These are phyloP conservation scores for Philopotamus ludificatus DNA, from an alignment of 1,140 invertebrate genomes.

Conservation along the genomic window DNA sequence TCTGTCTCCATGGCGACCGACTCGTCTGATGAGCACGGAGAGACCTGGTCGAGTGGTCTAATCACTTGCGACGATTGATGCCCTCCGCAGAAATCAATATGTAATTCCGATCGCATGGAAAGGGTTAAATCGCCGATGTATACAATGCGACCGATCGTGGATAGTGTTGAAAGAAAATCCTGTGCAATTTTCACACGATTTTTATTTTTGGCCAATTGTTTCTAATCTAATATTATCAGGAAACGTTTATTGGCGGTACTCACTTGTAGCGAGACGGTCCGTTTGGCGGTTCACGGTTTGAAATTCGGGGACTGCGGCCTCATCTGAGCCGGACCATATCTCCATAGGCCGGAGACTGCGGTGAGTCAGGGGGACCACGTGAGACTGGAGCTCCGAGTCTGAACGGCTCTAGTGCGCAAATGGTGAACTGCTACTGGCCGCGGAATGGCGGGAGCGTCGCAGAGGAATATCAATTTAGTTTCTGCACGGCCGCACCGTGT, in stretches of 20 bases:
- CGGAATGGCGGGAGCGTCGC: not conserved
- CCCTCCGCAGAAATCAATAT: not conserved
- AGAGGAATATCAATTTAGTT: too few species aligned
- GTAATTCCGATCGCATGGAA: not conserved
- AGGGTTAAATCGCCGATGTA: not conserved
- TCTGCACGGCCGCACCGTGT: too few species aligned
- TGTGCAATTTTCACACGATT: too few species aligned
- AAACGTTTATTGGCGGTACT: too few species aligned
- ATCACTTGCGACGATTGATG: not conserved
- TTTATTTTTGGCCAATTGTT: too few species aligned
- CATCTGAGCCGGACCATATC: too few species aligned
- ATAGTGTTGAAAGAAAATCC: too few species aligned
- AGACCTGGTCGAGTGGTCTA: not conserved
- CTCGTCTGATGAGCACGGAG: not conserved
- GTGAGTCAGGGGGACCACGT: not conserved
- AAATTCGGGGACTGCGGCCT: too few species aligned
- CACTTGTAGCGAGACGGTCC: too few species aligned
- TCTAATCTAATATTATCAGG: too few species aligned
- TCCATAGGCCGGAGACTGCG: not conserved
- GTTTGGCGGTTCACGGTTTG: not conserved
- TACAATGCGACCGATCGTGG: too few species aligned
- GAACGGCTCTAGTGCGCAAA: not conserved
- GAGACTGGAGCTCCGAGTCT: not conserved
- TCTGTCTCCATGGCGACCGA: not conserved
- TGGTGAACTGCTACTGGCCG: conserved; percentile 6